A percentile compares a stretch with the other conserved stretches of the same genome.
Conservation (phyloP, 1,140 invertebrate species). For the Orussus abietinus region DNA sequence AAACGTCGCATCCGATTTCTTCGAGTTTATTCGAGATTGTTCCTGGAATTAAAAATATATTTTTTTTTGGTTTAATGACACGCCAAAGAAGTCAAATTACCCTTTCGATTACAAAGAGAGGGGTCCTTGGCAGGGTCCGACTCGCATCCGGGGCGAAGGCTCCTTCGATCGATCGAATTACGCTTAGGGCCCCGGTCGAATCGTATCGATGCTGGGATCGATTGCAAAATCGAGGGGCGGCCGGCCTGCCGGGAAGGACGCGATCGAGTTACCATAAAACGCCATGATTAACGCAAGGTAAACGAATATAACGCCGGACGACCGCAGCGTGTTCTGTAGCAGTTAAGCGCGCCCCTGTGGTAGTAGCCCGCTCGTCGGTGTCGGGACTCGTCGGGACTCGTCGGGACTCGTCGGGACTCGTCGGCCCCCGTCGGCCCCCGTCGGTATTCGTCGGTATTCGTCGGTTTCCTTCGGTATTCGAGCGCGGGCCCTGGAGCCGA, state of each 20-base stretch:
- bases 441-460: no score
- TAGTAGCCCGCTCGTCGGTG: no score
- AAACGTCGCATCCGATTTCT: no score
- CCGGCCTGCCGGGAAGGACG: slow-evolving; percentile 33
- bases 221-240: slow-evolving; percentile 31
- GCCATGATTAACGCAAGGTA: slow-evolving; percentile 55
- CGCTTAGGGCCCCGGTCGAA: no score
- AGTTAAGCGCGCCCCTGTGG: slow-evolving; percentile 38
- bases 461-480: neutral
- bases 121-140: slow-evolving; percentile 21
- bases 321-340: slow-evolving; percentile 49
- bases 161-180: slow-evolving; percentile 33
- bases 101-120: slow-evolving; percentile 16
- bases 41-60: no score
- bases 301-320: slow-evolving; percentile 49
- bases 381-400: no score
- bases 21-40: no score
- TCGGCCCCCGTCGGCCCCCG: no score
- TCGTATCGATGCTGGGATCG: slow-evolving; percentile 44
- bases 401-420: no score
- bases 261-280: slow-evolving; percentile 51
- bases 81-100: slow-evolving; percentile 16
- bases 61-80: no score
- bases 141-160: slow-evolving; percentile 16
- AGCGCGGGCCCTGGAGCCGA: slow-evolving; percentile 16